Evolutionary conservation across 2,113 vertebrate species (phyloP).

Genomic region (Antennarius striatus): DNA sequence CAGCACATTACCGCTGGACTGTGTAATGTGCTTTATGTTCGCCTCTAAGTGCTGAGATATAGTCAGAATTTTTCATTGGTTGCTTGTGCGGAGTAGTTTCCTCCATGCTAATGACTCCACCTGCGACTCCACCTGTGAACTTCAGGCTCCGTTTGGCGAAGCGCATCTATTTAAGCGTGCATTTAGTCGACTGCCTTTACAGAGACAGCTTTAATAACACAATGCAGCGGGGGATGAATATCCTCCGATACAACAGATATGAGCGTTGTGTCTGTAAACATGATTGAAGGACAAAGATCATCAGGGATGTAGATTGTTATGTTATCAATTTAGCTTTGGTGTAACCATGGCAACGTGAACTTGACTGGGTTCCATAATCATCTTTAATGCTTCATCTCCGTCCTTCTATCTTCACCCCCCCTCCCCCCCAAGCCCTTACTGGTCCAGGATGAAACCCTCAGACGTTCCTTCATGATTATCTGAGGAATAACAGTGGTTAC

Average conservation of each 20-base stretch:
- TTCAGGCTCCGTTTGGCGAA: conserved; percentile 12
- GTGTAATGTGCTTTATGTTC: too few species aligned
- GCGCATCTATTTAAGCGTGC: conserved; percentile 40
- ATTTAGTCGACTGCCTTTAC: conserved; percentile 43
- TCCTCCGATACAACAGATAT: conserved; percentile 49
- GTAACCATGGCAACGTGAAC: conserved; percentile 72
- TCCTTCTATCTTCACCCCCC: too few species aligned
- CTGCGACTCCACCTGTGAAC: conserved; percentile 3
- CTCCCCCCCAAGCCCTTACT: neutral
- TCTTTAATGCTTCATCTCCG: conserved; percentile 66
- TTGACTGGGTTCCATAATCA: conserved; percentile 81
- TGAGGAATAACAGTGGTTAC: too few species aligned
- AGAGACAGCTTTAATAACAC: conserved; percentile 23
- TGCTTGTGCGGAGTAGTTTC: conserved; percentile 5
- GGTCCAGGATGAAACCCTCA: neutral
- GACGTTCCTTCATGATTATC: neutral
- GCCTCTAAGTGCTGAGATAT: too few species aligned
- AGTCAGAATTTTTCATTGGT: too few species aligned
- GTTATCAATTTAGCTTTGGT: conserved; percentile 69
- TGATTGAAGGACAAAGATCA: conserved; percentile 71
- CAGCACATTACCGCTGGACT: too few species aligned
- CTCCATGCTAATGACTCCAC: conserved; percentile 29
- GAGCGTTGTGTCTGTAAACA: conserved; percentile 63
- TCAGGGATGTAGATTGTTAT: conserved; percentile 65
- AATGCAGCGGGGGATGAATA: neutral